Percentiles rank a stretch among this genome's conserved stretches.
Conservation (phyloP, 2,113 vertebrate species). For the Kryptolebias marmoratus region DNA sequence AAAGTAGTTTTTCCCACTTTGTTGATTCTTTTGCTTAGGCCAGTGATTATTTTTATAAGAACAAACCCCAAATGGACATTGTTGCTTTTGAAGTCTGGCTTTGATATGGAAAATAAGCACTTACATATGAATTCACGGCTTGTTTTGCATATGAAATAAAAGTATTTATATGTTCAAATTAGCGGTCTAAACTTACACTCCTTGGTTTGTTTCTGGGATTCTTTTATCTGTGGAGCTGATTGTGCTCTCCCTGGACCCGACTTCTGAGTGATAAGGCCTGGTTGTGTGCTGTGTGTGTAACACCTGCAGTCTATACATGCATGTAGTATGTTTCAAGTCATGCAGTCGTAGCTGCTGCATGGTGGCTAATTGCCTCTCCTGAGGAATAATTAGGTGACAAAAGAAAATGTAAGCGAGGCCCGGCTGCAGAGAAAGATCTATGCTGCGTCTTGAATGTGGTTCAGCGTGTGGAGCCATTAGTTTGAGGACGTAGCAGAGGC, state of each 20-base stretch:
- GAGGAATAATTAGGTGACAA: slow-evolving; percentile 79
- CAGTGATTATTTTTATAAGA: slow-evolving; percentile 60
- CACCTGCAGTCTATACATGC: slow-evolving; percentile 14
- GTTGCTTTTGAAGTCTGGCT: slow-evolving; percentile 67
- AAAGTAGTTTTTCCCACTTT: slow-evolving; percentile 5
- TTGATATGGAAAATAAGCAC: slow-evolving; percentile 77
- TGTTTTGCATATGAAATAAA: slow-evolving; percentile 44
- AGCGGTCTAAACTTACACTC: slow-evolving; percentile 72
- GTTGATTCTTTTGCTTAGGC: slow-evolving; percentile 48
- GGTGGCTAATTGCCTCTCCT: slow-evolving; percentile 80
- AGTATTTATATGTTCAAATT: slow-evolving; percentile 73
- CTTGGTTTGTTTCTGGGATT: slow-evolving; percentile 53
- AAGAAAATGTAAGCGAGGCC: slow-evolving; percentile 73
- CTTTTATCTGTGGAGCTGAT: slow-evolving; percentile 61
- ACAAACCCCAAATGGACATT: slow-evolving; percentile 68
- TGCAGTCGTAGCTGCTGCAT: slow-evolving; percentile 35
- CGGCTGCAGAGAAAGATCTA: slow-evolving; percentile 57
- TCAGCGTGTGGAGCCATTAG: slow-evolving; percentile 61
- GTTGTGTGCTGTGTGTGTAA: slow-evolving; percentile 17
- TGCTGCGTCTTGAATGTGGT: slow-evolving; percentile 57
- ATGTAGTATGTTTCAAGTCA: slow-evolving; percentile 51
- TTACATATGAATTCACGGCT: slow-evolving; percentile 55
- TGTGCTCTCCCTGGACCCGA: slow-evolving; percentile 53
- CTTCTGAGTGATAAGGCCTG: slow-evolving; percentile 63
- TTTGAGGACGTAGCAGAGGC: slow-evolving; percentile 64